Evolutionary conservation across 2,888 invertebrate species (phyloP), one percentile per base, ranked within the genome.

Genomic region (Ectobius pallidus): DNA sequence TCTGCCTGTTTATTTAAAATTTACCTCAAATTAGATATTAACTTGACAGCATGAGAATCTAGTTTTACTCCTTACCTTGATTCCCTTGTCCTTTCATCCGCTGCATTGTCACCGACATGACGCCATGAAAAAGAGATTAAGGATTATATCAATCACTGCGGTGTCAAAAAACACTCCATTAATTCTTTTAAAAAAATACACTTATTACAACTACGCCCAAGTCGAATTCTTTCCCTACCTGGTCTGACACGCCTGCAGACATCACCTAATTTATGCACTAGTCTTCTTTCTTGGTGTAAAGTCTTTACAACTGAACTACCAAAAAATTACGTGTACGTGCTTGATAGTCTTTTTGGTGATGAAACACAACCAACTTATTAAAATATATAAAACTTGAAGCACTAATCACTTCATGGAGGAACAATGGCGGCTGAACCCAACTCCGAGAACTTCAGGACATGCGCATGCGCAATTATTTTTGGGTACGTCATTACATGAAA

Each of bases 191-290:
- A 76, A 75, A 70, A 42, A 55, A 32, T n/a, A 7, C 25, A 39
- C 55, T 30, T 70, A 73, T 73, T 69, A 71, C 52, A 58, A 76
- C 77, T 78, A 79, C 78, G 77, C 79, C 78, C 77, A 76, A 76
- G 68, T 73, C 73, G 58, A 82, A 81, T 82, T 82, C 81, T 81
- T 81, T 81, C 81, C 82, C 80, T 92, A 92, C 92, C 92, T 92
- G 92, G 88, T 93, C 92, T 90, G 92, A 91, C 91, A 92, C 92
- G 92, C 92, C 92, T 91, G 93, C 91, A 91, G 92, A 93, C 93
- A 93, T 93, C 79, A 81, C 80, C 79, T 77, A 75, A 75, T 76
- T 73, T 67, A 74, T 75, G 74, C 75, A 75, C 77, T 68, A 72
- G 74, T 74, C 70, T 73, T 69, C 75, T 72, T 73, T 63, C 70